Percentiles rank a stretch among this genome's conserved stretches.
Conservation (phyloP, 2,888 invertebrate genomes). For the Macrosiphum euphorbiae region DNA sequence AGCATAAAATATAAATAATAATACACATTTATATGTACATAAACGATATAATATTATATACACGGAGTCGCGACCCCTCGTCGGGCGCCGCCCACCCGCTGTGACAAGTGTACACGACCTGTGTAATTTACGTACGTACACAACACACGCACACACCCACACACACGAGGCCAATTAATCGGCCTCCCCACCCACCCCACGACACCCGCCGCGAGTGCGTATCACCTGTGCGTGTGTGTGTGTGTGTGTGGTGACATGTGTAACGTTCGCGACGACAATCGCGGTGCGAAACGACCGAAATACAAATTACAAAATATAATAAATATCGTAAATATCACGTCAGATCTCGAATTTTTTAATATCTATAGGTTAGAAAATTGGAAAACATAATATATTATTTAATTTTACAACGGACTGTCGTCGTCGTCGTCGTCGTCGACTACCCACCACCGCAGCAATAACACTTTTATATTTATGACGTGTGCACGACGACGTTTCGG, state of each 20-base stretch:
- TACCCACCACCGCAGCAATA: too few relatives aligned
- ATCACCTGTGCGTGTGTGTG: conserved; percentile 11
- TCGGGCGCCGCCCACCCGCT: conserved; percentile 25
- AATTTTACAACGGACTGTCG: too few relatives aligned
- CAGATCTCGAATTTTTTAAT: too few relatives aligned
- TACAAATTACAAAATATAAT: neutral
- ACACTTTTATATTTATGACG: too few relatives aligned
- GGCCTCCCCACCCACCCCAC: neutral
- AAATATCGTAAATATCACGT: neutral
- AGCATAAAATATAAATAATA: neutral
- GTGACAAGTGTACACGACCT: conserved; percentile 48
- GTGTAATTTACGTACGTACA: conserved; percentile 51
- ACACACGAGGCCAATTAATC: conserved; percentile 23
- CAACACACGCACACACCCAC: neutral
- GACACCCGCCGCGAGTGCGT: neutral
- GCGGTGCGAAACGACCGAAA: neutral
- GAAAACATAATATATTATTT: too few relatives aligned
- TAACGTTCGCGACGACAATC: conserved; percentile 2
- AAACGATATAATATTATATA: neutral
- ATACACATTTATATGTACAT: neutral
- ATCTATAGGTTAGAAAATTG: too few relatives aligned
- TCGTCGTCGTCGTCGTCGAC: too few relatives aligned
- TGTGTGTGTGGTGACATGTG: neutral
- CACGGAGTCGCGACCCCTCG: neutral
- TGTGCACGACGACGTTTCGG: too few relatives aligned